Conservation (phyloP, 92 coral and sea anemone genomes). For the Montipora capitata region DNA sequence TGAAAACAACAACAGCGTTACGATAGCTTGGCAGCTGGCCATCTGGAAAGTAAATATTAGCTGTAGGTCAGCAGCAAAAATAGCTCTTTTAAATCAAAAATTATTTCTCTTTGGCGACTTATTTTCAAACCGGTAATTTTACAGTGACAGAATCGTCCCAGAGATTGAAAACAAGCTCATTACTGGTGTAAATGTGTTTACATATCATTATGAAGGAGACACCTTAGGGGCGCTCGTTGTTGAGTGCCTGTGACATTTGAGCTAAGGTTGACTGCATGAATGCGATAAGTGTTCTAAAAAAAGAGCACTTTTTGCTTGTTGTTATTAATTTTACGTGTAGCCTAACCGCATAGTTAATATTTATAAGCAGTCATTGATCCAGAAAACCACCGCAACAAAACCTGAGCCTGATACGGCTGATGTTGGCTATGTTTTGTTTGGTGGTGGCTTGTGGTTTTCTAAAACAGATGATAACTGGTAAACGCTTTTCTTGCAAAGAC, state of each 20-base stretch:
- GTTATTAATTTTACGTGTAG: slow-evolving; percentile 46
- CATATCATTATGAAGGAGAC: slow-evolving; percentile 54
- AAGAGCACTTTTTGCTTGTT: slow-evolving; percentile 52
- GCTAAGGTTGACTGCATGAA: slow-evolving; percentile 28
- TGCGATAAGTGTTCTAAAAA: slow-evolving; percentile 49
- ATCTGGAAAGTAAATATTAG: slow-evolving; percentile 1
- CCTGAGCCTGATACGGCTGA: slow-evolving; percentile 9
- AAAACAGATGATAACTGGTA: slow-evolving; percentile 22
- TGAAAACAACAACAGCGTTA: not conserved
- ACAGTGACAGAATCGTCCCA: slow-evolving; percentile 30
- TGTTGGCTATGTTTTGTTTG: not conserved
- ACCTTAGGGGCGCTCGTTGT: not conserved
- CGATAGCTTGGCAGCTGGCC: slow-evolving; percentile 6
- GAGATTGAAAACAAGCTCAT: slow-evolving; percentile 26
- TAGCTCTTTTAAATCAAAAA: slow-evolving; percentile 16
- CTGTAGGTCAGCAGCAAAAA: slow-evolving; percentile 3
- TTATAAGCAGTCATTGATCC: slow-evolving; percentile 44
- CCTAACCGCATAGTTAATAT: slow-evolving; percentile 54
- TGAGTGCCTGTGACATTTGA: slow-evolving; percentile 34
- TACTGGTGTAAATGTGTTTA: slow-evolving; percentile 40
- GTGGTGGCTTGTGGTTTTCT: slow-evolving; percentile 25
- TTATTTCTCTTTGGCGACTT: not conserved
- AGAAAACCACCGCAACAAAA: slow-evolving; percentile 33
- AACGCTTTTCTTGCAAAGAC: not conserved
- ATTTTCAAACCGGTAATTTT: slow-evolving; percentile 20